These are phyloP conservation scores for Hippocampus mohnikei DNA, from an alignment of 2,113 vertebrate species.

Conservation along the genomic window DNA sequence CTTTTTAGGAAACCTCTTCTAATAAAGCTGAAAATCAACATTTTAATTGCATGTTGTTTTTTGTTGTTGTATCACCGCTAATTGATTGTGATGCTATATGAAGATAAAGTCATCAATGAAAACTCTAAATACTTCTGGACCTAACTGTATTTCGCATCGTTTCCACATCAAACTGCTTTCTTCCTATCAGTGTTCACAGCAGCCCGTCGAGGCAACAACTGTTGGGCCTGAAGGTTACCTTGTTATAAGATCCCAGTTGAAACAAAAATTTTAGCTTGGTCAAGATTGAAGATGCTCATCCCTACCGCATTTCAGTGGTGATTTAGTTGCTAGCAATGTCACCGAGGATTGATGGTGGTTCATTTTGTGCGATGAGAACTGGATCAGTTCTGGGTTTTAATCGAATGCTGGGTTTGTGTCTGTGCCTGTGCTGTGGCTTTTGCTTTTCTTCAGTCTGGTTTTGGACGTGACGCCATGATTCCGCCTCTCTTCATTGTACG, in stretches of 20 bases:
- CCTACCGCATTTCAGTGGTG: not conserved
- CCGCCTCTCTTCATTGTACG: conserved; percentile 47
- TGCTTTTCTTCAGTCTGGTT: conserved; percentile 40
- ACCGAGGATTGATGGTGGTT: not conserved
- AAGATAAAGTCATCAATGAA: not conserved
- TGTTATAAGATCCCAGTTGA: not conserved
- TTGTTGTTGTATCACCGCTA: not conserved
- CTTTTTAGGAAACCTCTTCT: not conserved
- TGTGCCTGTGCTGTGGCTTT: conserved; percentile 52
- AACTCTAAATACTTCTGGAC: not conserved
- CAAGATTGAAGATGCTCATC: conserved; percentile 1
- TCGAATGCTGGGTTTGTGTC: conserved; percentile 58
- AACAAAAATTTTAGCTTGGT: not conserved
- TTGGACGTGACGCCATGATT: conserved; percentile 34
- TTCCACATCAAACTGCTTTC: not conserved
- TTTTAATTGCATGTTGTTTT: not conserved
- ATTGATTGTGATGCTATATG: not conserved
- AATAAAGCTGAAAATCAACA: not conserved
- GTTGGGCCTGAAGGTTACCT: not conserved
- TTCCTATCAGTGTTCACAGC: not conserved
- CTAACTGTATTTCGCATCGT: not conserved
- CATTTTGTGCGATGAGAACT: conserved; percentile 18
- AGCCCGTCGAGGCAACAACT: not conserved
- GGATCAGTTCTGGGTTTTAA: conserved; percentile 23
- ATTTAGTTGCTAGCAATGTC: conserved; percentile 1